Percentiles rank a stretch among this genome's conserved stretches.
Evolutionary conservation across 2,888 invertebrate genomes (phyloP).

Genomic region (Julus scandinavius): DNA sequence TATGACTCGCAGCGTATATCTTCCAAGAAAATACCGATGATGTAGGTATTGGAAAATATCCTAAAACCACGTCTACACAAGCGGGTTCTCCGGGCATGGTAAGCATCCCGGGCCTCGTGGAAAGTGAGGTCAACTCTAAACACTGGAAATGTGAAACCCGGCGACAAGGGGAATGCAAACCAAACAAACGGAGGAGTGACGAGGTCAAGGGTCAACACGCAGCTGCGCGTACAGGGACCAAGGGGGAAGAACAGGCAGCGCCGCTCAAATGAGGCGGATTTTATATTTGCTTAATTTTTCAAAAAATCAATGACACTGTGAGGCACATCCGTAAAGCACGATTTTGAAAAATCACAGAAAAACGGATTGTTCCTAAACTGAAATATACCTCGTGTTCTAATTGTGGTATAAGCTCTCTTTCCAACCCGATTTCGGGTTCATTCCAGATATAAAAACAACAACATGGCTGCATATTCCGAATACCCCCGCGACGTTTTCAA

Average conservation of each 20-base stretch:
- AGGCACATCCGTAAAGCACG: not conserved
- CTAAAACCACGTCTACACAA: not conserved
- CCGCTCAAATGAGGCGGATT: constrained; percentile 4
- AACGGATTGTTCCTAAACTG: no score
- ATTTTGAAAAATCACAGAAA: not conserved
- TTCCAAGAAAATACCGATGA: no score
- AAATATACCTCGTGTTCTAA: no score
- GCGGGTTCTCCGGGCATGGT: not conserved
- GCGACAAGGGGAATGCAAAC: not conserved
- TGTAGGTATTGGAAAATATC: no score
- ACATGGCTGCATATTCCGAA: no score
- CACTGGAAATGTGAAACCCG: not conserved
- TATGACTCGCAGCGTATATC: no score
- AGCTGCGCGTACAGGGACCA: not conserved
- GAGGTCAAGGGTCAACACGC: not conserved
- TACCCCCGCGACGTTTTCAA: not conserved
- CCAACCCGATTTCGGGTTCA: not conserved
- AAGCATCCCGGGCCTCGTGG: not conserved
- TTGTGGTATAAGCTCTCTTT: not conserved
- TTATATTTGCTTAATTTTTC: constrained; percentile 40
- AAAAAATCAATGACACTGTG: not conserved
- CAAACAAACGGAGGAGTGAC: constrained; percentile 44
- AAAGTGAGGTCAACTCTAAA: constrained; percentile 19
- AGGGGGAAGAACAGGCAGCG: not conserved
- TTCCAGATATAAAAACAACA: no score